Conservation (phyloP, 2,797 vertebrate species). For the Epinephelus awoara region DNA sequence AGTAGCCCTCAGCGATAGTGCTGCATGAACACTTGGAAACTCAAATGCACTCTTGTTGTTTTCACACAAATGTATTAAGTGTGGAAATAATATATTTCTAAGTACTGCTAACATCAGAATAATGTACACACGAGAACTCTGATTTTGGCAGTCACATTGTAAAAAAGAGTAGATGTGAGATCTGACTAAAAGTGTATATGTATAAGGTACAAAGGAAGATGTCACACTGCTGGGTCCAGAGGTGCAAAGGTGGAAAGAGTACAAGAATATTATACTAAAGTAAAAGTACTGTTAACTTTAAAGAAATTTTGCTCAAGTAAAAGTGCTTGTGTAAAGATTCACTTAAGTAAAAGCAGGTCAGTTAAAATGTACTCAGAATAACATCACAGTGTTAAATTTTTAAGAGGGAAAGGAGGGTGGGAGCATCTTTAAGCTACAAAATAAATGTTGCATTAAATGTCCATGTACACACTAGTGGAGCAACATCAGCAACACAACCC, state of each 20-base stretch:
- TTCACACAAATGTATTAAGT: not conserved
- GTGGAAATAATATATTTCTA: not conserved
- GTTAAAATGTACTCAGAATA: too few relatives aligned
- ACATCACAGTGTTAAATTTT: too few relatives aligned
- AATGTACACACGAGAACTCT: not conserved
- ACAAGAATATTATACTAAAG: too few relatives aligned
- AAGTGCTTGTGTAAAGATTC: too few relatives aligned
- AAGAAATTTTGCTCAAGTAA: too few relatives aligned
- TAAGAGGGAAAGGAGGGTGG: too few relatives aligned
- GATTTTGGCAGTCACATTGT: not conserved
- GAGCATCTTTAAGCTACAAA: too few relatives aligned
- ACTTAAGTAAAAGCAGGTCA: too few relatives aligned
- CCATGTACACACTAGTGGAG: too few relatives aligned
- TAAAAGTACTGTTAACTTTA: too few relatives aligned
- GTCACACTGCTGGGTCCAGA: not conserved
- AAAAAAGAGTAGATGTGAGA: not conserved
- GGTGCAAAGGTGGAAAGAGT: not conserved
- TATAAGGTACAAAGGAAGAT: not conserved
- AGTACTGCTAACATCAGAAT: not conserved
- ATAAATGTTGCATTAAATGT: too few relatives aligned
- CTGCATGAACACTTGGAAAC: not conserved
- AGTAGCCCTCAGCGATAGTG: constrained; percentile 5
- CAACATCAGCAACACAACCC: too few relatives aligned
- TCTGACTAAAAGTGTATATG: not conserved
- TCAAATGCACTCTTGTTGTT: not conserved